phyloP scores from a whole-genome alignment of 1,140 invertebrate genomes.

The Megathymus violae region DNA sequence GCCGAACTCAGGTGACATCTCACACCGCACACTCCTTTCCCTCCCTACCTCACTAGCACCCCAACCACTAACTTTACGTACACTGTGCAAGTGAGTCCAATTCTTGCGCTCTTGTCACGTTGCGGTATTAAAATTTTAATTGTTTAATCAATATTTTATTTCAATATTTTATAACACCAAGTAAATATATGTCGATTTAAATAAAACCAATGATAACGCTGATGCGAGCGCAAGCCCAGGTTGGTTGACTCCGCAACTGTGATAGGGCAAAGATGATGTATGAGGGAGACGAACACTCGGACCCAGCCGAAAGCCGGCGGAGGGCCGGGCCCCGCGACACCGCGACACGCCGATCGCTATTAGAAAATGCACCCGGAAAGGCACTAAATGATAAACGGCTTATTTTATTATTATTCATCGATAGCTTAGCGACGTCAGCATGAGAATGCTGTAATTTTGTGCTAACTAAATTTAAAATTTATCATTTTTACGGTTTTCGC shows the following conservation, averaged over 20 bases:
- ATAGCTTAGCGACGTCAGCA: conserved; percentile 67
- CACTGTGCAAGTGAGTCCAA: background rate
- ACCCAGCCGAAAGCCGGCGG: no score
- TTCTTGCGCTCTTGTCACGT: background rate
- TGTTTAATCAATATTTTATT: no score
- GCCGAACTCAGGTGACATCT: conserved; percentile 93
- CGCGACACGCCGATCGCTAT: conserved; percentile 56
- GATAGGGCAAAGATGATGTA: no score
- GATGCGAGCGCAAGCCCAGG: no score
- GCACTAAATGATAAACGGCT: conserved; percentile 82
- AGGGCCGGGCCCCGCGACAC: background rate
- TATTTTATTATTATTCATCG: conserved; percentile 47
- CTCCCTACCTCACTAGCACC: background rate
- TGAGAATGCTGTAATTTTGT: conserved; percentile 66
- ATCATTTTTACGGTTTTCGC: conserved; percentile 53
- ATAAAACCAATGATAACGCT: no score
- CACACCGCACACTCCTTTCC: background rate
- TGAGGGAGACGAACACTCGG: conserved; percentile 11
- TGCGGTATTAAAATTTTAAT: no score
- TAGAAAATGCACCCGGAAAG: conserved; percentile 69
- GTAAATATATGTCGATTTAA: no score
- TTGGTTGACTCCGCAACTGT: no score
- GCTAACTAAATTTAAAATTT: conserved; percentile 49
- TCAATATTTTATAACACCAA: no score
- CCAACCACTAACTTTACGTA: conserved; percentile 7